Percentiles rank a stretch among this genome's conserved stretches.
These are phyloP conservation scores for Seira sanloemensis DNA, from an alignment of 2,888 invertebrate genomes.

Conservation along the genomic window DNA sequence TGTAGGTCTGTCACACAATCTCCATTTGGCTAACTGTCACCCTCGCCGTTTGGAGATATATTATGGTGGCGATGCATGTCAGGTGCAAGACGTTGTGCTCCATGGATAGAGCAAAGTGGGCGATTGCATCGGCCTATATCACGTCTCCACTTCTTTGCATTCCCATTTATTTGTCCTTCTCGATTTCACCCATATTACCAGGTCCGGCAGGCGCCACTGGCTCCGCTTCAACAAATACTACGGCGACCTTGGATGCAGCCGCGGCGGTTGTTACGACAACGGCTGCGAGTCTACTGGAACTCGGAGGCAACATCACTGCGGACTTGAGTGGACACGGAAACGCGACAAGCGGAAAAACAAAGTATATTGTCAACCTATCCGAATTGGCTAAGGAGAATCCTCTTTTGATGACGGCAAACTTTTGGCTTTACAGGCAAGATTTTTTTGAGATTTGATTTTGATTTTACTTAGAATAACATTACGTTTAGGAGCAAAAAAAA, in stretches of 20 bases:
- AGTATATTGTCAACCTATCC: slow-evolving; percentile 84
- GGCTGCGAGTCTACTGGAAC: background rate
- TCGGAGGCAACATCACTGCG: background rate
- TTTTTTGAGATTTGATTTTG: too few relatives aligned
- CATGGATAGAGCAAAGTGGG: slow-evolving; percentile 85
- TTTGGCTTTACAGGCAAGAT: slow-evolving; percentile 88
- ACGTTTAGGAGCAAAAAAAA: background rate
- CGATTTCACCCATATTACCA: slow-evolving; percentile 78
- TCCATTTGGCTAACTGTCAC: slow-evolving; percentile 95
- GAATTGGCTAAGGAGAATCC: slow-evolving; percentile 79
- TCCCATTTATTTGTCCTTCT: slow-evolving; percentile 89
- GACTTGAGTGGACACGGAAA: slow-evolving; percentile 76
- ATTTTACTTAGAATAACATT: too few relatives aligned
- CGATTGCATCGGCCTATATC: slow-evolving; percentile 84
- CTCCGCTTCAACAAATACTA: slow-evolving; percentile 73
- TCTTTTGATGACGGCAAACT: slow-evolving; percentile 80
- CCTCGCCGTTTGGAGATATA: slow-evolving; percentile 93
- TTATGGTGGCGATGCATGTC: slow-evolving; percentile 89
- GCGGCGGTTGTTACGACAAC: background rate
- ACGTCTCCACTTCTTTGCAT: slow-evolving; percentile 89
- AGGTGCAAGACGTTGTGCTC: slow-evolving; percentile 89
- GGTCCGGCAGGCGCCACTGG: slow-evolving; percentile 76
- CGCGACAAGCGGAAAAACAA: slow-evolving; percentile 77
- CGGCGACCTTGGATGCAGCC: slow-evolving; percentile 76
- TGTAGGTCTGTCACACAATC: slow-evolving; percentile 82